Base-by-base conservation (phyloP, 2,888 invertebrate species). In the Rhamnusium bicolor region DNA sequence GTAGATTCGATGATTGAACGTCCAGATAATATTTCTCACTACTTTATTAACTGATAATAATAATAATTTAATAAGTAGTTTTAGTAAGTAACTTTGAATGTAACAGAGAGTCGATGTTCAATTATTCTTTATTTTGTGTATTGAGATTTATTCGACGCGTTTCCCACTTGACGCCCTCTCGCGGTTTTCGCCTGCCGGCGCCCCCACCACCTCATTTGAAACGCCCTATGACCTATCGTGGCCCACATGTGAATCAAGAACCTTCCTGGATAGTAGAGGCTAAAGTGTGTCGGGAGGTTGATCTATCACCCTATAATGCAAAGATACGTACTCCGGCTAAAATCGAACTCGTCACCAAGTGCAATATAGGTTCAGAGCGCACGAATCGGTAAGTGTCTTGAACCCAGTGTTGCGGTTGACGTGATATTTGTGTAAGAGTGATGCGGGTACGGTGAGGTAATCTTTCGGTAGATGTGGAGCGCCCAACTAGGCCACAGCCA, bases 241-340 rank as follows among this genome's bases (percentile, higher is more conserved):
- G 88, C 88, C 88, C 87, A 85, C 83, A 86, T 87, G 85, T 87
- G 87, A 88, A 87, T 87, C 86, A 86, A 84, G 88, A 86, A 86
- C 87, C 88, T 87, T 88, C 88, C 88, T 80, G 87, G 83, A 84
- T 86, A 88, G 88, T 88, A 88, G 88, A 88, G 88, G 88, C 88
- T 88, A 88, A 88, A 88, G 88, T 86, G 87, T 88, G 87, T 87
- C 85, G 86, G 86, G 87, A 87, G 88, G 85, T 88, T 87, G 88
- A 88, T 88, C 88, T 88, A 88, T 88, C 88, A 88, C n/a, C 88
- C 88, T 88, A 86, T 83, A 84, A 83, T 84, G 85, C 79, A 82
- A 80, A 81, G 79, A 82, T 81, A 81, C 81, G 81, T 82, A 81
- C 81, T 81, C 79, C 74, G 79, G 77, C 75, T 79, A 75, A 72